Conservation (phyloP, 2,888 invertebrate species). For the Chromoteleia sp. region DNA sequence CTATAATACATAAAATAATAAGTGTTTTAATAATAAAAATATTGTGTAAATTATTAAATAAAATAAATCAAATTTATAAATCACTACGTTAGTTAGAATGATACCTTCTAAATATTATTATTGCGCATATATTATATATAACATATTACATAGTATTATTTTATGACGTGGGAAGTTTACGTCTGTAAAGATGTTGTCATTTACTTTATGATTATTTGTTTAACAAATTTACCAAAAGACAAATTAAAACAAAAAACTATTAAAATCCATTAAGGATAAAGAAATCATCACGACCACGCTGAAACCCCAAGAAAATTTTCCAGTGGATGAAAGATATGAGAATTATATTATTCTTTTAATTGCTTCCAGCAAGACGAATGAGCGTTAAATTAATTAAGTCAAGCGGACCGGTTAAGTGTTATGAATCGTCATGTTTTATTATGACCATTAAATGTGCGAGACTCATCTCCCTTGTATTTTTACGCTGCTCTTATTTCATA, state of each 20-base stretch:
- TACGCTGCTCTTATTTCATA: conserved; percentile 60
- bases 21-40: too few species aligned
- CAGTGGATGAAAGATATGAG: conserved; percentile 50
- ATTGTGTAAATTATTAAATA: too few species aligned
- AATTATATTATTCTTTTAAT: conserved; percentile 66
- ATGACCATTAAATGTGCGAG: conserved; percentile 56
- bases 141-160: too few species aligned
- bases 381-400: conserved; percentile 67
- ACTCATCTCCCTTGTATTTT: conserved; percentile 59
- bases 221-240: conserved; percentile 12
- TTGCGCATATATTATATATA: too few species aligned
- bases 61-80: too few species aligned
- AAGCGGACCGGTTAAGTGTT: conserved; percentile 61
- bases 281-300: not conserved
- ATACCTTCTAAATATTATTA: too few species aligned
- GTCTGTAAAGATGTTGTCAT: too few species aligned
- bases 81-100: too few species aligned
- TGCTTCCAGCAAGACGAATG: conserved; percentile 51
- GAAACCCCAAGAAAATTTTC: conserved; percentile 20
- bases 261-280: conserved; percentile 12
- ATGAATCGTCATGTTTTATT: conserved; percentile 63
- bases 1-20: too few species aligned
- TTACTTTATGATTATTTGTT: not conserved
- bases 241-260: not conserved
- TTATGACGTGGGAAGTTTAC: too few species aligned